Evolutionary conservation across 2,888 invertebrate genomes (phyloP).

Genomic region (Acrocera orbiculus): DNA sequence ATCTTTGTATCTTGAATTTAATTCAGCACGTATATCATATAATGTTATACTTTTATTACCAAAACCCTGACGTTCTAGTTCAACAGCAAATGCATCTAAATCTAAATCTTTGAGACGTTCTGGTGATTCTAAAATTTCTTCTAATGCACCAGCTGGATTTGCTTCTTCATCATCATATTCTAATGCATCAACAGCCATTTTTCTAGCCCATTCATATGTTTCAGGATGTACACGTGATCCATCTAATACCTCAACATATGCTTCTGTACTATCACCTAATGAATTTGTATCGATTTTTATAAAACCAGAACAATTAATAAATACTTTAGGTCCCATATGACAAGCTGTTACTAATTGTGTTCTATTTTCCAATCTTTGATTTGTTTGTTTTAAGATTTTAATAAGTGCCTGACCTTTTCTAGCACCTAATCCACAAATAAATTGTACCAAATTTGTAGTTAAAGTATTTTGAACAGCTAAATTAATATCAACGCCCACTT

Average conservation of each 20-base stretch:
- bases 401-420: conserved; percentile 79
- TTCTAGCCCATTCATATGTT: conserved; percentile 98
- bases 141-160: conserved; percentile 90
- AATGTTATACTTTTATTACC: conserved; percentile 85
- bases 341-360: conserved; percentile 90
- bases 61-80: conserved; percentile 79
- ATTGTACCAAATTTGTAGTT: conserved; percentile 79
- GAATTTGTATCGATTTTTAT: conserved; percentile 96
- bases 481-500: conserved; percentile 96
- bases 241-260: conserved; percentile 89
- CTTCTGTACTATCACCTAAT: conserved; percentile 83
- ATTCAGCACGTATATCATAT: conserved; percentile 91
- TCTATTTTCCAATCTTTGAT: conserved; percentile 81
- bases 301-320: conserved; percentile 97
- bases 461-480: conserved; percentile 77
- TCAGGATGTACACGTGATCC: conserved; percentile 98
- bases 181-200: conserved; percentile 98
- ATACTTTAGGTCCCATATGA: conserved; percentile 96
- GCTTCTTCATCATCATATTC: conserved; percentile 96
- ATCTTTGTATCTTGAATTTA: conserved; percentile 88
- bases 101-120: conserved; percentile 90
- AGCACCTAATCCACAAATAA: conserved; percentile 91
- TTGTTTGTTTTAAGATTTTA: conserved; percentile 75
- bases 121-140: conserved; percentile 91
- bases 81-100: conserved; percentile 95